phyloP scores from a whole-genome alignment of 2,888 invertebrate species.

The Tenthredo mesomela region DNA sequence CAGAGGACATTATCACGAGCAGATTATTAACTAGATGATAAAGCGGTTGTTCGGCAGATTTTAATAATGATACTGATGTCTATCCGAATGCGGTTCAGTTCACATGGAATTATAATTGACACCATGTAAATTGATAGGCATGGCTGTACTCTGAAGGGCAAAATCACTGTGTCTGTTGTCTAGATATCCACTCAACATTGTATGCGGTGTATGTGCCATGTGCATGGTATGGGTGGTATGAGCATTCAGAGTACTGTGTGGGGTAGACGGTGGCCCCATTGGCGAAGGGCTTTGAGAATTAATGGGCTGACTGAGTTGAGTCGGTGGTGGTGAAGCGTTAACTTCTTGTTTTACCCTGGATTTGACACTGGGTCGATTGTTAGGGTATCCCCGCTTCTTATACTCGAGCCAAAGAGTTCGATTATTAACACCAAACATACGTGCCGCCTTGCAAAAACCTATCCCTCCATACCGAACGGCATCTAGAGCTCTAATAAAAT shows the following conservation, averaged over 20 bases:
- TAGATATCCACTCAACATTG: slow-evolving; percentile 83
- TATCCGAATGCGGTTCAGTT: slow-evolving; percentile 67
- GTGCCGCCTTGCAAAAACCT: slow-evolving; percentile 92
- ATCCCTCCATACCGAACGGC: slow-evolving; percentile 91
- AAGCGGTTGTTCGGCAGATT: background rate
- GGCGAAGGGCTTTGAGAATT: slow-evolving; percentile 79
- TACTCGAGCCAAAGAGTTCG: slow-evolving; percentile 92
- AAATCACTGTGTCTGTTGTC: slow-evolving; percentile 87
- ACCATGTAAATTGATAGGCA: slow-evolving; percentile 87
- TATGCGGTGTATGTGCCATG: slow-evolving; percentile 84
- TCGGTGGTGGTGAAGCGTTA: slow-evolving; percentile 82
- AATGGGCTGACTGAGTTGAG: slow-evolving; percentile 75
- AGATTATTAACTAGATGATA: slow-evolving; percentile 14
- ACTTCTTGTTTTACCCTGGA: slow-evolving; percentile 86
- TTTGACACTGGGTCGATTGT: slow-evolving; percentile 88
- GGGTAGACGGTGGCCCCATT: slow-evolving; percentile 69
- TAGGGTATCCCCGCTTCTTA: slow-evolving; percentile 91
- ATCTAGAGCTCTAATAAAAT: slow-evolving; percentile 89
- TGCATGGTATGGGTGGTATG: slow-evolving; percentile 79
- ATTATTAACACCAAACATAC: slow-evolving; percentile 92
- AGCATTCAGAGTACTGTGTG: slow-evolving; percentile 71
- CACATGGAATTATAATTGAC: slow-evolving; percentile 90
- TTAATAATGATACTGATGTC: slow-evolving; percentile 33
- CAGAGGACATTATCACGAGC: slow-evolving; percentile 28
- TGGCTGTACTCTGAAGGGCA: slow-evolving; percentile 81